A percentile compares a stretch with the other conserved stretches of the same genome.
These are phyloP conservation scores for Berghia stephanieae DNA, from an alignment of 1,140 invertebrate species.

Conservation along the genomic window DNA sequence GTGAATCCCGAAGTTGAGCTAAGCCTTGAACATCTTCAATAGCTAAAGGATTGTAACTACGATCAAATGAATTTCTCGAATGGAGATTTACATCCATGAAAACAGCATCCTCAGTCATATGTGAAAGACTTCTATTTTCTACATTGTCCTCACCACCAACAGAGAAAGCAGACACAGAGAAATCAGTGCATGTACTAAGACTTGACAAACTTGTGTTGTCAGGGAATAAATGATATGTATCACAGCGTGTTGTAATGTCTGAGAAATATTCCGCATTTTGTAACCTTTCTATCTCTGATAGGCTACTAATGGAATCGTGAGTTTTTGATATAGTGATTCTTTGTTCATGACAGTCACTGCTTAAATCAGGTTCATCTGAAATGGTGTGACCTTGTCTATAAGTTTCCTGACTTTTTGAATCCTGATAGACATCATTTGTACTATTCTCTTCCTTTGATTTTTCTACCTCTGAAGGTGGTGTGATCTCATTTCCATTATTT, in stretches of 20 bases:
- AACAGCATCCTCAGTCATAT: slow-evolving; percentile 49
- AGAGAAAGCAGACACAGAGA: slow-evolving; percentile 58
- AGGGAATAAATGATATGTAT: slow-evolving; percentile 61
- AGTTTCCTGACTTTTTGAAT: too few relatives aligned
- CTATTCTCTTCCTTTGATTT: slow-evolving; percentile 12
- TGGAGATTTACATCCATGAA: slow-evolving; percentile 63
- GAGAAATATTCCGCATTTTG: slow-evolving; percentile 51
- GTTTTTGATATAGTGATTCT: too few relatives aligned
- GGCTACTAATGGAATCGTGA: too few relatives aligned
- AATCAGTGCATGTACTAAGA: slow-evolving; percentile 63
- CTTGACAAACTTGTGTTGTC: slow-evolving; percentile 68
- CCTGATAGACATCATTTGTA: slow-evolving; percentile 13
- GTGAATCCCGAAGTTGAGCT: too few relatives aligned
- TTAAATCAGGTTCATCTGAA: too few relatives aligned
- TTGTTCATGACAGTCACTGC: too few relatives aligned
- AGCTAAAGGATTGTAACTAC: slow-evolving; percentile 38
- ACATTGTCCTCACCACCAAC: slow-evolving; percentile 43
- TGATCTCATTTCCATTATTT: background rate
- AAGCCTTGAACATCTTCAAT: slow-evolving; percentile 4
- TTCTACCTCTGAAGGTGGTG: background rate
- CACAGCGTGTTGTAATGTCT: slow-evolving; percentile 37
- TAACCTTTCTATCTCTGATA: too few relatives aligned
- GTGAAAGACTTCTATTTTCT: slow-evolving; percentile 48
- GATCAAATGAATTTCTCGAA: slow-evolving; percentile 61
- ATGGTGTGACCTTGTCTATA: too few relatives aligned